Evolutionary conservation across 1,140 invertebrate genomes (phyloP), one percentile per base, ranked within the genome.

Genomic region (Drosophila repletoides): DNA sequence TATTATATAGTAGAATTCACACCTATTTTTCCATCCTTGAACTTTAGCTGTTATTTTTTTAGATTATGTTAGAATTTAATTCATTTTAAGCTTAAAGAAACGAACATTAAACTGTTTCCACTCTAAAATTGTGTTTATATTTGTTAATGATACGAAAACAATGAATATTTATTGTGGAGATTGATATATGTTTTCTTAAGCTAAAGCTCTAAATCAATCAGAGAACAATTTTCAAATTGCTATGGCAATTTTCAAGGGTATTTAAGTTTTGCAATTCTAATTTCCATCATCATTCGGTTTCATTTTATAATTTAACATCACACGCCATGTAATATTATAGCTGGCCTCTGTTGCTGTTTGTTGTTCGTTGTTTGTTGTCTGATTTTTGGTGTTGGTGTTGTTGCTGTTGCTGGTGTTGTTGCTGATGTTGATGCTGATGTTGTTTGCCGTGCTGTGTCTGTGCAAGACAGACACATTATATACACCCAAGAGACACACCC

Each of bases 281-380:
- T 49, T 80, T 33, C 14, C 22, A 15, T 29, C 52, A 41, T 43
- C 28, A 34, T 55, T 69, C n/a, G 34, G 59, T 76, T 48, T 61
- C 22, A 38, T 22, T 59, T 59, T 59, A 55, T 29, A 19, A 45
- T 55, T 75, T 75, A 76, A 79, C 76, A 79, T 69, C 77, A 61
- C 65, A 58, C 77, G 73, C 68, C 69, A 70, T 84, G 77, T 81
- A 80, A 83, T 64, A 64, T n/a, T n/a, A 67, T 81, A 80, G 72
- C 61, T 81, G 72, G 61, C 22, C 52, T 33, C 71, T 51, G 40
- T 71, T 80, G 48, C 22, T 75, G 67, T 56, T 38, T 49, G n/a
- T n/a, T n/a, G n/a, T n/a, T 48, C 56, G 55, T 21, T 60, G 53
- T 34, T 74, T 63, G 59, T 52, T 52, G 53, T 68, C 61, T 76